Evolutionary conservation across 2,797 vertebrate genomes (phyloP).

Genomic region (Scleropages formosus): DNA sequence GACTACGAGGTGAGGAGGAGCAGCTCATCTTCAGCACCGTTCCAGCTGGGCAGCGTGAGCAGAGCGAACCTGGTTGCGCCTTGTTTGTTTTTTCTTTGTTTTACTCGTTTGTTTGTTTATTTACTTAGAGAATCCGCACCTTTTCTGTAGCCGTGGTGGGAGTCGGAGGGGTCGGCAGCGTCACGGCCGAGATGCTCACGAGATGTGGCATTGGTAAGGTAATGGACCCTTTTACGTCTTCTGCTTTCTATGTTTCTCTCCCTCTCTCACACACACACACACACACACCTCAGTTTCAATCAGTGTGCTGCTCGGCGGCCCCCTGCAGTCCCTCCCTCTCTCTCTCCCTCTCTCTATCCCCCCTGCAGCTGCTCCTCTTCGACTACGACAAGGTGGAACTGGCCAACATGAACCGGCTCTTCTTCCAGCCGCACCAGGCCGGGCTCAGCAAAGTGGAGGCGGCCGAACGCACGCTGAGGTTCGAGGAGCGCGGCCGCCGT

Average conservation of each 20-base stretch:
- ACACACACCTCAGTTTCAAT: constrained; percentile 1
- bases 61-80: too few species aligned
- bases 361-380: constrained; percentile 85
- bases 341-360: not conserved
- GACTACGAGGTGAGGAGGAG: constrained; percentile 85
- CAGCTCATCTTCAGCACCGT: not conserved
- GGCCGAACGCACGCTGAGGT: constrained; percentile 94
- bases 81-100: too few species aligned
- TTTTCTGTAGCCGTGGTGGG: constrained; percentile 89
- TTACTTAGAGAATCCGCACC: constrained; percentile 84
- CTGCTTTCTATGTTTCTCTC: too few species aligned
- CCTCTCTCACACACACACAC: not conserved
- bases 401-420: constrained; percentile 98
- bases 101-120: not conserved
- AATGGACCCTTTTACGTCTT: constrained; percentile 62
- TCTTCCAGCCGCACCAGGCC: constrained; percentile 97
- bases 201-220: constrained; percentile 99
- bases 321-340: not conserved
- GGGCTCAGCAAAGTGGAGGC: constrained; percentile 96
- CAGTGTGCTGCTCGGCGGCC: constrained; percentile 26
- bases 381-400: constrained; percentile 98
- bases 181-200: constrained; percentile 98
- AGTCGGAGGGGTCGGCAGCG: constrained; percentile 94
- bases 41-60: not conserved
- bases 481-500: constrained; percentile 26